A percentile compares a stretch with the other conserved stretches of the same genome.
Evolutionary conservation across 2,797 vertebrate species (phyloP).

Genomic region (Pangasius mekongensis): DNA sequence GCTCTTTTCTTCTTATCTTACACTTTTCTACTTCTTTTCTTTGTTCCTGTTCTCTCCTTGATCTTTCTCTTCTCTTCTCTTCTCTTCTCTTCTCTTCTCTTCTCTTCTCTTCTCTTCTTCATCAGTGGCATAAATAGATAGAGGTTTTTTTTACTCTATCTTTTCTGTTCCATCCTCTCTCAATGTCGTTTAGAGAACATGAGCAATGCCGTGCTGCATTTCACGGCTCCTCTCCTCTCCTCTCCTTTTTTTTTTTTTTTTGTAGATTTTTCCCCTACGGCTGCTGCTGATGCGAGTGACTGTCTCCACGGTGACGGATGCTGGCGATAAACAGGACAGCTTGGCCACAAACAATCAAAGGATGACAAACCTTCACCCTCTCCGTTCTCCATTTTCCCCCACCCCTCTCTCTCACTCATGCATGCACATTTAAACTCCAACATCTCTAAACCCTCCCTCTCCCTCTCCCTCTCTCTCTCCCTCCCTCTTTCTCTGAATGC

Average conservation of each 20-base stretch:
- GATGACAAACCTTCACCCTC: slow-evolving; percentile 61
- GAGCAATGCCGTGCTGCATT: slow-evolving; percentile 55
- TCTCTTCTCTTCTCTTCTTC: not conserved
- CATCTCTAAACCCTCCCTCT: not conserved
- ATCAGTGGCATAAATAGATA: not conserved
- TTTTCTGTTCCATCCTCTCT: not conserved
- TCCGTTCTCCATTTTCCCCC: slow-evolving; percentile 47
- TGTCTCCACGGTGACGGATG: slow-evolving; percentile 76
- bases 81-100: not conserved
- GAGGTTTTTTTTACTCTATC: not conserved
- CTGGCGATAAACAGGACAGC: slow-evolving; percentile 70
- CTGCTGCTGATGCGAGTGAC: slow-evolving; percentile 73
- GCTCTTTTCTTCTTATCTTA: not conserved
- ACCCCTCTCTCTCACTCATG: not conserved
- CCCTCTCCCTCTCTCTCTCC: slow-evolving; percentile 28
- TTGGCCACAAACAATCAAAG: slow-evolving; percentile 67
- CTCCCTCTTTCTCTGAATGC: slow-evolving; percentile 35
- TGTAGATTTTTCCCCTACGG: slow-evolving; percentile 67
- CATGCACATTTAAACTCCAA: slow-evolving; percentile 14
- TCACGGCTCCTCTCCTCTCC: slow-evolving; percentile 46
- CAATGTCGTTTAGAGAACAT: slow-evolving; percentile 30
- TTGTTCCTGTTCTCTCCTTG: not conserved
- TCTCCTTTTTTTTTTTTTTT: slow-evolving; percentile 34
- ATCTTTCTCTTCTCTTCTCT: not conserved
- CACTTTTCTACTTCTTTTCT: slow-evolving; percentile 6